phyloP scores from a whole-genome alignment of 1,140 invertebrate species.

The Probaryconus sp. region DNA sequence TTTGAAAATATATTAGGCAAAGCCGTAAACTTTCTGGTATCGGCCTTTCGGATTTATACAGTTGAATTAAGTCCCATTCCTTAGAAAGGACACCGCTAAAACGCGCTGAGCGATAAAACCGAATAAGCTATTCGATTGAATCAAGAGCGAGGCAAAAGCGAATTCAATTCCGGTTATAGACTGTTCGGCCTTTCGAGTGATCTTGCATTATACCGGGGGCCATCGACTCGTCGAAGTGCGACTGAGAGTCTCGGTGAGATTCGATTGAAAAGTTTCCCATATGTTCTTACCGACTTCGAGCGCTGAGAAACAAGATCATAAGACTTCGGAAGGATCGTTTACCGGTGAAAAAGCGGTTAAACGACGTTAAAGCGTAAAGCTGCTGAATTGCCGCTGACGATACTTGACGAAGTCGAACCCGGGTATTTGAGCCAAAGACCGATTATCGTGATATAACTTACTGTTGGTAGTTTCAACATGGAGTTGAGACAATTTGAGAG shows the following conservation, averaged over 20 bases:
- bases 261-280: constrained; percentile 55
- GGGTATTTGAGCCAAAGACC: too few species aligned
- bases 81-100: constrained; percentile 11
- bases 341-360: constrained; percentile 24
- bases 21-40: too few species aligned
- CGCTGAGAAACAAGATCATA: constrained; percentile 46
- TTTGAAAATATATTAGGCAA: too few species aligned
- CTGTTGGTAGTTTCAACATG: too few species aligned
- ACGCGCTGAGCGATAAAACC: constrained; percentile 43
- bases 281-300: constrained; percentile 34
- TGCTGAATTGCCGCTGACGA: constrained; percentile 11
- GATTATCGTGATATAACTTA: too few species aligned
- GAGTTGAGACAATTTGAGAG: too few species aligned
- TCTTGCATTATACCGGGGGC: constrained; percentile 17
- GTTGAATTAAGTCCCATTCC: constrained; percentile 46
- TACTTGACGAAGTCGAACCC: too few species aligned
- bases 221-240: constrained; percentile 23
- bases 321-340: constrained; percentile 24
- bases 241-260: constrained; percentile 19
- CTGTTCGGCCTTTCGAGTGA: constrained; percentile 36
- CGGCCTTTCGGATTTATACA: constrained; percentile 32
- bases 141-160: constrained; percentile 27
- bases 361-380: constrained; percentile 11
- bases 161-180: constrained; percentile 45
- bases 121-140: constrained; percentile 56